phyloP scores from a whole-genome alignment of 1,140 invertebrate species.

The Helicoverpa armigera region DNA sequence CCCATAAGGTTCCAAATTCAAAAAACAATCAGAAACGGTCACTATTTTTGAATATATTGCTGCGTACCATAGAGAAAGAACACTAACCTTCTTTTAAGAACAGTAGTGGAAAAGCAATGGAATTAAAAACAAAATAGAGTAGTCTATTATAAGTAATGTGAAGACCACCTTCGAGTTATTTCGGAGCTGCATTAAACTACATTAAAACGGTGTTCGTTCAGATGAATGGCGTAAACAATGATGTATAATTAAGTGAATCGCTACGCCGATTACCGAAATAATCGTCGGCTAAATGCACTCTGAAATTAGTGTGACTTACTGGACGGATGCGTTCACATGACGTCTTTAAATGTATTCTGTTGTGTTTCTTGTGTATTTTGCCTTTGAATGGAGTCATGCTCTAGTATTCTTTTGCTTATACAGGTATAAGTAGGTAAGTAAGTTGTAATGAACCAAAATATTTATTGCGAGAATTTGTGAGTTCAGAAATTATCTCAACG shows the following conservation, averaged over 20 bases:
- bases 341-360: background rate
- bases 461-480: too few relatives aligned
- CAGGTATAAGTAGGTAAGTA: background rate
- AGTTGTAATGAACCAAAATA: too few relatives aligned
- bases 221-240: constrained; percentile 71
- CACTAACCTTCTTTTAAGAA: background rate
- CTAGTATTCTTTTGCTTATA: background rate
- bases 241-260: constrained; percentile 73
- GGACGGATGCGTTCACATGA: constrained; percentile 64
- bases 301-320: constrained; percentile 76
- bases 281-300: constrained; percentile 73
- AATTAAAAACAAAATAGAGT: background rate
- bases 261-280: constrained; percentile 71
- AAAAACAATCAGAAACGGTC: background rate
- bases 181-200: constrained; percentile 60
- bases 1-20: constrained; percentile 44
- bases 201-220: constrained; percentile 69
- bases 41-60: constrained; percentile 12
- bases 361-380: background rate
- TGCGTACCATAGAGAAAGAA: background rate
- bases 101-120: background rate
- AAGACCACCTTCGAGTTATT: constrained; percentile 66
- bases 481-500: too few relatives aligned
- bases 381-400: background rate
- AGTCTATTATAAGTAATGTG: background rate